Conservation (phyloP, 2,888 invertebrate genomes). For the Apocheima hispidaria region DNA sequence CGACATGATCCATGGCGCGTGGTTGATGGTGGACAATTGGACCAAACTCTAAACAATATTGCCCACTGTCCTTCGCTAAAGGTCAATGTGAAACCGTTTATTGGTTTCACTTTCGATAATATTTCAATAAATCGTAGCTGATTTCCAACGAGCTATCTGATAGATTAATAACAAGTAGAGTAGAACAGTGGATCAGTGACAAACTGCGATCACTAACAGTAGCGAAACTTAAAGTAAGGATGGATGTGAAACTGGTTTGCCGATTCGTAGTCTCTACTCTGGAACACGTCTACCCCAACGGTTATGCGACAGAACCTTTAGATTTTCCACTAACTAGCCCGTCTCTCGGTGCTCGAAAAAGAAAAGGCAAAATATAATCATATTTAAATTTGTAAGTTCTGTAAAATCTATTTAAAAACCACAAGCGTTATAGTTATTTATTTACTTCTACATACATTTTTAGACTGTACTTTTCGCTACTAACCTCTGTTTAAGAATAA, state of each 20-base stretch:
- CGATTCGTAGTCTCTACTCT: too few species aligned
- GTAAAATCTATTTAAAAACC: not conserved
- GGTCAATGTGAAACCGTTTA: not conserved
- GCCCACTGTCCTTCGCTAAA: too few species aligned
- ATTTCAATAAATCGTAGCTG: not conserved
- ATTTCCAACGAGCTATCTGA: not conserved
- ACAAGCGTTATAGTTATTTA: not conserved
- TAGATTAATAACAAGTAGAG: conserved; percentile 4
- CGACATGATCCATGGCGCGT: too few species aligned
- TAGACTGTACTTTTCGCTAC: not conserved
- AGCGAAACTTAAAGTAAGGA: conserved; percentile 27
- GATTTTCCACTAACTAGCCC: not conserved
- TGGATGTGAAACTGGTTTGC: too few species aligned
- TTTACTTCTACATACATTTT: not conserved
- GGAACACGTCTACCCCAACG: too few species aligned
- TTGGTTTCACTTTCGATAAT: not conserved
- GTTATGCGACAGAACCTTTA: not conserved
- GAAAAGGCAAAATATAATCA: too few species aligned
- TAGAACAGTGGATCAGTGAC: conserved; percentile 18
- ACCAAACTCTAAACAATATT: too few species aligned
- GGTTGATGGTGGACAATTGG: too few species aligned
- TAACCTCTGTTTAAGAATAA: not conserved
- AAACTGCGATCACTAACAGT: conserved; percentile 18
- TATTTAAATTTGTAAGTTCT: too few species aligned
- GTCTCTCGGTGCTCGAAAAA: too few species aligned